phyloP scores from a whole-genome alignment of 92 coral and sea anemone species.

The Epizoanthus scotinus region DNA sequence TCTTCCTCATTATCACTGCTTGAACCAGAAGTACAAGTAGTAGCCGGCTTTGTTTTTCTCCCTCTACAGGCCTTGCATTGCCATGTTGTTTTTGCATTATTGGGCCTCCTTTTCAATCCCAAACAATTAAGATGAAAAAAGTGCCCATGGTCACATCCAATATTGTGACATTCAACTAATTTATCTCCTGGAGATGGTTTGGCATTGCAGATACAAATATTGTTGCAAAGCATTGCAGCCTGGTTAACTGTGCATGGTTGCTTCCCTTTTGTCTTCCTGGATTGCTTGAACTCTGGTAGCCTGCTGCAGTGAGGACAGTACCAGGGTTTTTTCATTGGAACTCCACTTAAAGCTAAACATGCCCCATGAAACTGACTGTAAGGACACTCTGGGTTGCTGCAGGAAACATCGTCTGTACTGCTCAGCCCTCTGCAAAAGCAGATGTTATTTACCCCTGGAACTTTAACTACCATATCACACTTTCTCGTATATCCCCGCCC shows the following conservation, averaged over 20 bases:
- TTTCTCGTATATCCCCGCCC: constrained; percentile 67
- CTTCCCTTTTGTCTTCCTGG: constrained; percentile 31
- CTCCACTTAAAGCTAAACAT: constrained; percentile 49
- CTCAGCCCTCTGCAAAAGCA: constrained; percentile 57
- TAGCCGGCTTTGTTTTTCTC: too few relatives aligned
- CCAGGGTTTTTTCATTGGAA: constrained; percentile 60
- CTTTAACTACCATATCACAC: constrained; percentile 31
- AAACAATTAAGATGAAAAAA: too few relatives aligned
- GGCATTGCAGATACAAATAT: constrained; percentile 33
- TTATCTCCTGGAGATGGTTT: too few relatives aligned
- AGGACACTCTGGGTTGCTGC: constrained; percentile 57
- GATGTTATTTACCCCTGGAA: constrained; percentile 25
- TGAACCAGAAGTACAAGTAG: too few relatives aligned
- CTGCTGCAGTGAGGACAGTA: constrained; percentile 57
- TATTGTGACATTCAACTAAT: too few relatives aligned
- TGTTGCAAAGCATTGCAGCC: constrained; percentile 21
- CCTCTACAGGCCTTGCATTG: too few relatives aligned
- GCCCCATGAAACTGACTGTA: constrained; percentile 49
- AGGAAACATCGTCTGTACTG: constrained; percentile 38
- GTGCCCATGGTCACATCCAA: too few relatives aligned
- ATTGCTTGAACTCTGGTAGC: constrained; percentile 54
- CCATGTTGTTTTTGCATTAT: too few relatives aligned
- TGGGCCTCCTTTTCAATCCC: too few relatives aligned
- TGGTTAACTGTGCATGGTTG: constrained; percentile 11
- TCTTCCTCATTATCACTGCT: too few relatives aligned